phyloP scores from a whole-genome alignment of 2,888 invertebrate genomes.

The Kuschelorhynchus macadamiae region DNA sequence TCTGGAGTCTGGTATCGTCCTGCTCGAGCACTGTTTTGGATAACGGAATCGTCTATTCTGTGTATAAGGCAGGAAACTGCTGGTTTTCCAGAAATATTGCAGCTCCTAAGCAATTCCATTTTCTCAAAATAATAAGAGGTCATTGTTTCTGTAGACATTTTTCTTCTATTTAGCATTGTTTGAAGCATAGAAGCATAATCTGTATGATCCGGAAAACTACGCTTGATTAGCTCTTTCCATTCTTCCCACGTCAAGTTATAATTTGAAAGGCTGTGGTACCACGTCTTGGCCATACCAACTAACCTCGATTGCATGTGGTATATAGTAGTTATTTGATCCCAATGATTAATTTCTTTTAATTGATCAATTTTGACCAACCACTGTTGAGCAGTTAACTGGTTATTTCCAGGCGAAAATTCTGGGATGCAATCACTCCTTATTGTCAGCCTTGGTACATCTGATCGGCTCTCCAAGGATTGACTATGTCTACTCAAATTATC shows the following conservation, averaged over 20 bases:
- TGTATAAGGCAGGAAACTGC: slow-evolving; percentile 8
- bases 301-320: slow-evolving; percentile 35
- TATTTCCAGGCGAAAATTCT: no score
- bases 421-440: no score
- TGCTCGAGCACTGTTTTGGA: slow-evolving; percentile 1
- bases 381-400: slow-evolving; percentile 12
- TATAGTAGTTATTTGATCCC: no score
- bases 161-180: slow-evolving; percentile 8
- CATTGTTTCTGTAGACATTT: neutral
- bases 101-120: neutral
- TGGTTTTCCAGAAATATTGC: slow-evolving; percentile 2
- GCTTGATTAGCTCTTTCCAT: slow-evolving; percentile 32
- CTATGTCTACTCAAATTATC: no score
- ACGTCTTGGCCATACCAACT: slow-evolving; percentile 45
- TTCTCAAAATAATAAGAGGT: slow-evolving; percentile 3
- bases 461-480: no score
- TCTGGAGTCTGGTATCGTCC: slow-evolving; percentile 5
- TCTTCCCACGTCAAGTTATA: slow-evolving; percentile 47
- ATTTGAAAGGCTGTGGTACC: slow-evolving; percentile 47
- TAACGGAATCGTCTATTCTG: slow-evolving; percentile 10
- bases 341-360: no score
- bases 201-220: no score
- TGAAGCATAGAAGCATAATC: neutral
- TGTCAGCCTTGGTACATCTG: no score
- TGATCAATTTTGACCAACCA: no score